A percentile compares a stretch with the other conserved stretches of the same genome.
Evolutionary conservation across 2,113 vertebrate species (phyloP).

Genomic region (Nothoprocta pentlandii): DNA sequence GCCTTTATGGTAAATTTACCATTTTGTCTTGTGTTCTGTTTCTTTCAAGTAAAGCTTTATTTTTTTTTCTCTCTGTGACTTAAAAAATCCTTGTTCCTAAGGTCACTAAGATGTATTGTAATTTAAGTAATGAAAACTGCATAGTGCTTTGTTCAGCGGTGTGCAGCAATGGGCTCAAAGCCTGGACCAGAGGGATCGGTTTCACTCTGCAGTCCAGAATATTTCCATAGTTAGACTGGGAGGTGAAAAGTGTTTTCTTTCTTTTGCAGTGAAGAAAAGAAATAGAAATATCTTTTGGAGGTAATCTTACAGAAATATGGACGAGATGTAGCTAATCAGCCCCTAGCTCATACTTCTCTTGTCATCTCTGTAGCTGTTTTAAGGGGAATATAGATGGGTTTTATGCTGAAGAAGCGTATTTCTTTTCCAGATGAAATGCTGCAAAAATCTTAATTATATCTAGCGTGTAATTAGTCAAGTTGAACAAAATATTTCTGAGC

Average conservation of each 20-base stretch:
- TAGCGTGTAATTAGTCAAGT: not conserved
- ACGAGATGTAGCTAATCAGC: not conserved
- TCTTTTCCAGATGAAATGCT: not conserved
- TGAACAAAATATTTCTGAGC: not conserved
- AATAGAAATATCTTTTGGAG: not conserved
- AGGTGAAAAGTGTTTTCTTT: not conserved
- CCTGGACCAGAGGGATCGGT: not conserved
- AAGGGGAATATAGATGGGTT: not conserved
- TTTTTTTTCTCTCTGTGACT: not conserved
- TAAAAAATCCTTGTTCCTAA: not conserved
- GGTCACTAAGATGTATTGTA: rapidly evolving
- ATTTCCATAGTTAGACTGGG: not conserved
- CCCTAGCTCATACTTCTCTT: too few species aligned
- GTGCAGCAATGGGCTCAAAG: not conserved
- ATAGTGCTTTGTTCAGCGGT: not conserved
- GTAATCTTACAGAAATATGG: not conserved
- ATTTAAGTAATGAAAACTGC: not conserved
- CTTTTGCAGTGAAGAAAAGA: not conserved
- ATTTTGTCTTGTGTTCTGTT: not conserved
- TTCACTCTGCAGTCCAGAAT: not conserved
- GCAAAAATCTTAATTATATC: not conserved
- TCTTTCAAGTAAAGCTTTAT: not conserved
- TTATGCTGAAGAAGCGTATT: not conserved
- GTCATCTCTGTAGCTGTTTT: not conserved
- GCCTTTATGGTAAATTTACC: not conserved